These are phyloP conservation scores for Pica pica DNA, from an alignment of 2,113 vertebrate genomes.

Conservation along the genomic window DNA sequence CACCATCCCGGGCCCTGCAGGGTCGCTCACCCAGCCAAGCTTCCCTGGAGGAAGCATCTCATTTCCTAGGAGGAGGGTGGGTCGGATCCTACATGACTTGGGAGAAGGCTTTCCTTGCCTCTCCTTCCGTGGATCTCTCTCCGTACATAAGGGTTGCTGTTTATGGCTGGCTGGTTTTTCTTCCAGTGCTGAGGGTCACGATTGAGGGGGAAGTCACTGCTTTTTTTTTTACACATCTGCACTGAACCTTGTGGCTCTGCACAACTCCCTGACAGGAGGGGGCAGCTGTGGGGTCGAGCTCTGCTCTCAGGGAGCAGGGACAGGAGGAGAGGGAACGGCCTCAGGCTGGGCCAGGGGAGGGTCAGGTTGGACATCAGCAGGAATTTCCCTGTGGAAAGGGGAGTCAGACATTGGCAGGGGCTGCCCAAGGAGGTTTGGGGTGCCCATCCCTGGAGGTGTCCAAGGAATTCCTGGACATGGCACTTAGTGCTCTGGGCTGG, in stretches of 20 bases:
- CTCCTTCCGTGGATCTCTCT: background rate
- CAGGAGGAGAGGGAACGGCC: background rate
- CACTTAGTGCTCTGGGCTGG: background rate
- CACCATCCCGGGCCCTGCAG: accelerated
- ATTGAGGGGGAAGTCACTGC: background rate
- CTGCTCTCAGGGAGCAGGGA: background rate
- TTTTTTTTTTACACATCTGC: background rate
- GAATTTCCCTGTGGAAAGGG: background rate
- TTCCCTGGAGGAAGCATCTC: background rate
- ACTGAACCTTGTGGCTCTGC: background rate
- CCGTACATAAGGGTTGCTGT: background rate
- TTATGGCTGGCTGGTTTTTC: background rate
- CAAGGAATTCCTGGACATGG: accelerated
- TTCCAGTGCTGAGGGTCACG: background rate
- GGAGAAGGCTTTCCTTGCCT: background rate
- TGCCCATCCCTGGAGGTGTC: background rate
- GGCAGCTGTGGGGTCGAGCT: accelerated
- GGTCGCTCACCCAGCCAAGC: background rate
- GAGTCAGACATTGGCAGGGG: accelerated
- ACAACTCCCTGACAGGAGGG: background rate
- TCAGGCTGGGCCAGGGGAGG: background rate
- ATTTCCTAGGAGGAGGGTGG: background rate
- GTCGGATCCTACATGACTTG: accelerated
- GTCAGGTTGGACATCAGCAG: accelerated
- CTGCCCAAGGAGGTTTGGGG: background rate